phyloP scores from a whole-genome alignment of 2,797 vertebrate species.

The Enoplosus armatus region DNA sequence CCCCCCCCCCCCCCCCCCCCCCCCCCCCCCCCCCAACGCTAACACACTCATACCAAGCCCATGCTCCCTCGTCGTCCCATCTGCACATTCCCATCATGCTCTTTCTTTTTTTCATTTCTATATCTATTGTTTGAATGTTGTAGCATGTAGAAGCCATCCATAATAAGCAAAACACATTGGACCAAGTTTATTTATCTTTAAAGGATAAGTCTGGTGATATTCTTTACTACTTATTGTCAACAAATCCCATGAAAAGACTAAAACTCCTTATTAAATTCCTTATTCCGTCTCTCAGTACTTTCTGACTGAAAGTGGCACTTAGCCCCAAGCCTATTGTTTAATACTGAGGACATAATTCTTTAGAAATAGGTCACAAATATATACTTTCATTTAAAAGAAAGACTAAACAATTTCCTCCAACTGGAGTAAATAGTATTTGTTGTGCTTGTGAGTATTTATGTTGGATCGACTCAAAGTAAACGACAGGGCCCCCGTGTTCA shows the following conservation, averaged over 20 bases:
- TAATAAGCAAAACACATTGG: conserved; percentile 2
- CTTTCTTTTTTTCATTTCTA: conserved; percentile 5
- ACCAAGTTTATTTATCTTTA: conserved; percentile 7
- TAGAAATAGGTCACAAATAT: not conserved
- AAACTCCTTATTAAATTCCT: not conserved
- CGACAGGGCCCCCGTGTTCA: not conserved
- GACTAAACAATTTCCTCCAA: not conserved
- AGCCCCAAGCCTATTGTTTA: not conserved
- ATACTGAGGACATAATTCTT: not conserved
- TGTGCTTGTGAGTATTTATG: not conserved
- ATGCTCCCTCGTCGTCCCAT: conserved; percentile 68
- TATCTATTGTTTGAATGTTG: conserved; percentile 32
- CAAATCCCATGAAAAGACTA: not conserved
- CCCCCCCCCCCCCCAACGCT: conserved; percentile 50
- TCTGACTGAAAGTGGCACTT: not conserved
- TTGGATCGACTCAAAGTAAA: not conserved
- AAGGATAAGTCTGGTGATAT: not conserved
- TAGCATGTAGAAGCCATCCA: not conserved
- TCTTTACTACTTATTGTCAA: not conserved
- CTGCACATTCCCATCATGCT: conserved; percentile 70
- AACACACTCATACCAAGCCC: conserved; percentile 65
- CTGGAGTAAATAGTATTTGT: not conserved
- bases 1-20: conserved; percentile 44
- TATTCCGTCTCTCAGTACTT: not conserved
- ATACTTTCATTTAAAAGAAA: not conserved